Conservation (phyloP, 2,888 invertebrate genomes). For the Mimumesa dahlbomi region DNA sequence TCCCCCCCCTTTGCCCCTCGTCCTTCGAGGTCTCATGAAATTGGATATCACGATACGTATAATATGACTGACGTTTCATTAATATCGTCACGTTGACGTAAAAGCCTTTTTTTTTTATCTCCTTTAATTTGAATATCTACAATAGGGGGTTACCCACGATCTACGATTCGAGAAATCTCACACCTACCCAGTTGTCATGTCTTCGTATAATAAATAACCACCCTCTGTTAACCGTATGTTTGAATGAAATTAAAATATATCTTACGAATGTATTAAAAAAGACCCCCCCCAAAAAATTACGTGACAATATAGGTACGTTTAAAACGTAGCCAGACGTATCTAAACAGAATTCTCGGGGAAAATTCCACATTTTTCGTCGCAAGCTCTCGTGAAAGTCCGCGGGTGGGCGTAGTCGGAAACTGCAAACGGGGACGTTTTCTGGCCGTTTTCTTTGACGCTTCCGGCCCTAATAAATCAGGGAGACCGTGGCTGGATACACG, state of each 20-base stretch:
- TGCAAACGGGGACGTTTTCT: conserved; percentile 20
- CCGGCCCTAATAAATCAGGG: conserved; percentile 63
- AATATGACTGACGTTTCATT: conserved; percentile 65
- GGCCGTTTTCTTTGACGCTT: conserved; percentile 59
- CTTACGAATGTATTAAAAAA: too few species aligned
- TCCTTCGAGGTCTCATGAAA: conserved; percentile 34
- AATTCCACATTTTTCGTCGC: conserved; percentile 30
- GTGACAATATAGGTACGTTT: too few species aligned
- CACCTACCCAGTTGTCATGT: too few species aligned
- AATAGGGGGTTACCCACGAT: too few species aligned
- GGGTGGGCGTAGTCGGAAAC: conserved; percentile 11
- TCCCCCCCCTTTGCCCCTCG: conserved; percentile 3
- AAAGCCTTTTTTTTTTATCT: conserved; percentile 29
- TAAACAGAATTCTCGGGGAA: conserved; percentile 12
- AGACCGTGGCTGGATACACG: conserved; percentile 49
- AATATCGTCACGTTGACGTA: conserved; percentile 45
- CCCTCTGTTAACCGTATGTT: too few species aligned
- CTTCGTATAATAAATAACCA: too few species aligned
- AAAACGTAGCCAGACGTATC: too few species aligned
- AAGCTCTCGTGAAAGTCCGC: conserved; percentile 3
- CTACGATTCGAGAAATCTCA: too few species aligned
- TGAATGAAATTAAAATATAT: too few species aligned
- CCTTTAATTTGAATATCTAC: not conserved
- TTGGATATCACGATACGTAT: conserved; percentile 50
- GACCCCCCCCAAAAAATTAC: too few species aligned